Base-by-base conservation (phyloP, 2,888 invertebrate species). In the Platycnemis pennipes region DNA sequence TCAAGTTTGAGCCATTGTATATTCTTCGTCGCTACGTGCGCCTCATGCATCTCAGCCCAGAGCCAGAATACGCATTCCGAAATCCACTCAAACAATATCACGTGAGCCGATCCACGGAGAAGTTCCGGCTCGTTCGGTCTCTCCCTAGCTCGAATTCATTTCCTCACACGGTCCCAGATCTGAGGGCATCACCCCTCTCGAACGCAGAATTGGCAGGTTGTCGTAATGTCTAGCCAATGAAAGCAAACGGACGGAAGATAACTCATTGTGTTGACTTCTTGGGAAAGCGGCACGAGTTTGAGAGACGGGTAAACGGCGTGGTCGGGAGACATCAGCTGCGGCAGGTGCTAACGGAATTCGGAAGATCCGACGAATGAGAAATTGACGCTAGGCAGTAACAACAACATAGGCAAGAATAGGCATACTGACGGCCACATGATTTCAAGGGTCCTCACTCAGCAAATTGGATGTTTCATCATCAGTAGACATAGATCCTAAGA, bases 231-330 rank as follows among this genome's bases (percentile, higher is more conserved):
- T 77, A 37, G 37, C 31, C 77, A 77, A 77, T 77, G 77, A 77
- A 77, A 37, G 77, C 77, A 77, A 77, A 77, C 77, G 37, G 37
- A 77, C 77, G 37, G 37, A 37, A 77, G 77, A 77, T 77, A 77
- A 37, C 77, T 13, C 37, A 77, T n/a, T 4, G 31, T 77, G 77
- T 77, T 77, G 77, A 77, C 77, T 77, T 77, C 77, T 77, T 37
- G 77, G 37, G 77, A 77, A 77, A 77, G 77, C 37, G 77, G 13
- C 16, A 8, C 13, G 22, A 77, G 77, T 77, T n/a, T 26, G 77
- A 16, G 77, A 37, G 26, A 77, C 31, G 77, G n/a, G 13, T 37
- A 77, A 11, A 4, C 1, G 77, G 77, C 19, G 26, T 11, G 26
- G 26, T 22, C 63, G 26, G 63, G 26, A 26, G 16, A 63, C 63